phyloP scores from a whole-genome alignment of 2,113 vertebrate species.

The Istiophorus platypterus region DNA sequence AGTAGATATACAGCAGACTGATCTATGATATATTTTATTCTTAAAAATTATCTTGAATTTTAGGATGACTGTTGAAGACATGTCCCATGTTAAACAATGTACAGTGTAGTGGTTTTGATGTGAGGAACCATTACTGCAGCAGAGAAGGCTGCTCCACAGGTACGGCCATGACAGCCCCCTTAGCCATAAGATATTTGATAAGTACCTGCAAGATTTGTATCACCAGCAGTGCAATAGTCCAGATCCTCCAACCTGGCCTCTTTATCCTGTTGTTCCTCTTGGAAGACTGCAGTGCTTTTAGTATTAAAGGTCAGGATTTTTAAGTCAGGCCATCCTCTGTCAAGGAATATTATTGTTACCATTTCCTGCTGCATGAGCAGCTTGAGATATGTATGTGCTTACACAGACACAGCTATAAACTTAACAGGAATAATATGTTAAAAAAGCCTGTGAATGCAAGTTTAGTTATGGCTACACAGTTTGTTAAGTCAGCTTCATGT shows the following conservation, averaged over 20 bases:
- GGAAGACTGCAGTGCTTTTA: constrained; percentile 55
- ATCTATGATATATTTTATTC: not conserved
- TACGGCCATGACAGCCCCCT: not conserved
- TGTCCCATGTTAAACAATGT: not conserved
- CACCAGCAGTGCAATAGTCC: constrained; percentile 17
- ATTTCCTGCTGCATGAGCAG: constrained; percentile 69
- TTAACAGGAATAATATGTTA: constrained; percentile 13
- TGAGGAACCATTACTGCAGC: not conserved
- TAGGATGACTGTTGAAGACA: not conserved
- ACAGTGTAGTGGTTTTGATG: not conserved
- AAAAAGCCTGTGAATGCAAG: constrained; percentile 7
- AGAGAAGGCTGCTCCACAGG: not conserved
- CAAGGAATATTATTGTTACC: constrained; percentile 71
- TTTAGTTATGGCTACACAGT: not conserved
- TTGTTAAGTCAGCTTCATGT: constrained; percentile 22
- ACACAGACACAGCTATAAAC: constrained; percentile 19
- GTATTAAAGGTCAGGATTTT: constrained; percentile 72
- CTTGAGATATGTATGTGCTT: constrained; percentile 43
- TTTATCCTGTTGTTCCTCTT: constrained; percentile 37
- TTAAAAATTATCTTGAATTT: not conserved
- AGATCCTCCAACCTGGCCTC: constrained; percentile 41
- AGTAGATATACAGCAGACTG: not conserved
- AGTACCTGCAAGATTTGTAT: constrained; percentile 42
- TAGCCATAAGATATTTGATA: constrained; percentile 39
- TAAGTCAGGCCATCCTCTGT: constrained; percentile 62